These are phyloP conservation scores for Deilephila elpenor DNA, from an alignment of 2,888 invertebrate genomes.

Conservation along the genomic window DNA sequence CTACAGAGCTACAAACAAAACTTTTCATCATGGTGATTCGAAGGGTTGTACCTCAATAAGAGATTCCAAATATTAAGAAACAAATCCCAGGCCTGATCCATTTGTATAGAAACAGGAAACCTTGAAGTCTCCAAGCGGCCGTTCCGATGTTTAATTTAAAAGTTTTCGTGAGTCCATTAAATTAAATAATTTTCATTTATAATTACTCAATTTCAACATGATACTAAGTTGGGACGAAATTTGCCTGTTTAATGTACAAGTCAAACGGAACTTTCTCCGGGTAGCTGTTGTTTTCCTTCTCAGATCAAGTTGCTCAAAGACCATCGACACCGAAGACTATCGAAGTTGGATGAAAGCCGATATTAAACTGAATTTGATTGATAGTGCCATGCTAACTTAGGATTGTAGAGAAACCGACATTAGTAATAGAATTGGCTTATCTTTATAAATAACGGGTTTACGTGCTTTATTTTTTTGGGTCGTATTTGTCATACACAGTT, in stretches of 20 bases:
- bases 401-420: too few species aligned
- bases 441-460: too few species aligned
- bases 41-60: background rate
- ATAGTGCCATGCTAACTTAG: background rate
- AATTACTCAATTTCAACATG: constrained; percentile 18
- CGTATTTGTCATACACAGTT: too few species aligned
- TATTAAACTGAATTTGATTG: constrained; percentile 4
- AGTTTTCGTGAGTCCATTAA: constrained; percentile 9
- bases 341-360: background rate
- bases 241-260: constrained; percentile 20
- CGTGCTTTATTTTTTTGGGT: too few species aligned
- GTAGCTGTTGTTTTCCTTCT: constrained; percentile 14
- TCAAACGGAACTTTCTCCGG: constrained; percentile 7
- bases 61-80: background rate
- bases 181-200: constrained; percentile 16
- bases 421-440: too few species aligned
- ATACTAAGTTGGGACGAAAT: constrained; percentile 5
- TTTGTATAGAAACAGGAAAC: background rate
- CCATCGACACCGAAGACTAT: background rate
- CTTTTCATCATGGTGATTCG: background rate
- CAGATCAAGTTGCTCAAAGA: constrained; percentile 14
- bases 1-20: background rate
- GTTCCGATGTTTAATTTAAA: background rate
- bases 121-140: background rate
- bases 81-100: background rate